phyloP scores from a whole-genome alignment of 2,113 vertebrate genomes.

The Trichomycterus rosablanca region DNA sequence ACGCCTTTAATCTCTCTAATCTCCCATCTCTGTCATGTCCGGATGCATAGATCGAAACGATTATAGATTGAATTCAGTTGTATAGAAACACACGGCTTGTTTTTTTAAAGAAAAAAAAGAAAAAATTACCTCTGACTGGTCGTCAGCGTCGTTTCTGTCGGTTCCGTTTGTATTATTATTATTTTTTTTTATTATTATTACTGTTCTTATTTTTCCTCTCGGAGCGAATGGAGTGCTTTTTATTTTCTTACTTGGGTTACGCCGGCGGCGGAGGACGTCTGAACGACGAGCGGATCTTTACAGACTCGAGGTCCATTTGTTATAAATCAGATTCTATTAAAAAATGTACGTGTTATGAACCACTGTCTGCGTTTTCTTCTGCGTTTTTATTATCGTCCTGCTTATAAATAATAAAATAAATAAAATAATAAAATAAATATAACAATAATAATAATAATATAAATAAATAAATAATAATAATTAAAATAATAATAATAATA shows the following conservation, averaged over 20 bases:
- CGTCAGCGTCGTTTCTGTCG: conserved; percentile 96
- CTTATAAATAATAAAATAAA: background rate
- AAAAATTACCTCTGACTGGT: conserved; percentile 99
- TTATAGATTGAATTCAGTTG: conserved; percentile 77
- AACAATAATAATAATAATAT: too few relatives aligned
- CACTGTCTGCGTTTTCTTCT: conserved; percentile 70
- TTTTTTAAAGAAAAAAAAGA: conserved; percentile 84
- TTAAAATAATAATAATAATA: too few relatives aligned
- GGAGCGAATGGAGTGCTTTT: conserved; percentile 99
- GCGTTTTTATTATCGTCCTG: conserved; percentile 40
- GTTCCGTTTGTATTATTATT: too few relatives aligned
- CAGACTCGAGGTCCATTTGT: conserved; percentile 99
- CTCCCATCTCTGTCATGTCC: conserved; percentile 89
- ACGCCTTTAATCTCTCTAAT: conserved; percentile 80
- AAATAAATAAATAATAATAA: too few relatives aligned
- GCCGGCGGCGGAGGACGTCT: conserved; percentile 98
- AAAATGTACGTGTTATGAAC: conserved; percentile 99
- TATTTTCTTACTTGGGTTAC: conserved; percentile 99
- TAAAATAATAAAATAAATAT: too few relatives aligned
- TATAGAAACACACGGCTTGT: conserved; percentile 92
- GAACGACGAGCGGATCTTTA: conserved; percentile 99
- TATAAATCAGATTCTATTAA: conserved; percentile 99
- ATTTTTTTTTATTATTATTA: conserved; percentile 70
- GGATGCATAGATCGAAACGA: conserved; percentile 99
- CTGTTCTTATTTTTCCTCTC: conserved; percentile 66